phyloP scores from a whole-genome alignment of 2,113 vertebrate species.

The Sapayoa aenigma region DNA sequence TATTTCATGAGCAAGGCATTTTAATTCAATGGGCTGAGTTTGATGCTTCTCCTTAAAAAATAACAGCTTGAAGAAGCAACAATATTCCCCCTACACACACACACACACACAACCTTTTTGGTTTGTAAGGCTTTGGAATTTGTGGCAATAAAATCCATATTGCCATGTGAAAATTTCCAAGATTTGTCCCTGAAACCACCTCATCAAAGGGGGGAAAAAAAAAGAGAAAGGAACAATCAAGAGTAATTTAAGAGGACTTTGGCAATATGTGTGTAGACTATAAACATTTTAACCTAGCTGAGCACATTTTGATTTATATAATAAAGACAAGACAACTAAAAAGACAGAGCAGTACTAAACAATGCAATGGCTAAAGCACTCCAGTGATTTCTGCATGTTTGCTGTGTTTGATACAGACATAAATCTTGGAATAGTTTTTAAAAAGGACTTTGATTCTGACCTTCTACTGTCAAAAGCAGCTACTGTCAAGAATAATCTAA shows the following conservation, averaged over 20 bases:
- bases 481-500: constrained; percentile 85
- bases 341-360: not conserved
- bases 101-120: not conserved
- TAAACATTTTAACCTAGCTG: constrained; percentile 47
- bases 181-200: constrained; percentile 46
- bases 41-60: constrained; percentile 55
- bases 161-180: constrained; percentile 30
- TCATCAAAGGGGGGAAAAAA: not conserved
- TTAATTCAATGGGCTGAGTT: constrained; percentile 57
- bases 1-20: constrained; percentile 62
- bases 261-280: not conserved
- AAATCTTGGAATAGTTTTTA: constrained; percentile 78
- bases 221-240: not conserved
- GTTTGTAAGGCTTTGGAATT: constrained; percentile 52
- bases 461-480: constrained; percentile 83
- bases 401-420: constrained; percentile 74
- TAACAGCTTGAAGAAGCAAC: constrained; percentile 41
- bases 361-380: constrained; percentile 22
- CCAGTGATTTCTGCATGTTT: constrained; percentile 74
- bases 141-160: constrained; percentile 49
- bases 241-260: not conserved
- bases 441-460: constrained; percentile 84
- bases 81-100: not conserved
- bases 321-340: constrained; percentile 42
- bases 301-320: constrained; percentile 52